These are phyloP conservation scores for Eupithecia subumbrata DNA, from an alignment of 2,888 invertebrate genomes.

Conservation along the genomic window DNA sequence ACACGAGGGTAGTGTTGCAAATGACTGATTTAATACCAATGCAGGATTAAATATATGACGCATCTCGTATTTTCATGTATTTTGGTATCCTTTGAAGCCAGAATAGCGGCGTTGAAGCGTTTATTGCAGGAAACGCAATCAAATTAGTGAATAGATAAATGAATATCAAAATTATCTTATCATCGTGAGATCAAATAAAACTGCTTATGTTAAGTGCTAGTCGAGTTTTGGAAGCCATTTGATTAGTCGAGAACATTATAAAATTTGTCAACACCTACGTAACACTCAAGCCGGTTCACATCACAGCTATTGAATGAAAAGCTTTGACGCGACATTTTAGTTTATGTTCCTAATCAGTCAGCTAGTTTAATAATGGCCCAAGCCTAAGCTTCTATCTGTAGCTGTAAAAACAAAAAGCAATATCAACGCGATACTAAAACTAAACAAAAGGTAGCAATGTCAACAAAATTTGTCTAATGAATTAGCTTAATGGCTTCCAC, in stretches of 20 bases:
- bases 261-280: constrained; percentile 15
- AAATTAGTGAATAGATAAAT: constrained; percentile 10
- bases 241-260: background rate
- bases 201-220: constrained; percentile 7
- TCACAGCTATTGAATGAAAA: background rate
- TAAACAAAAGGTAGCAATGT: constrained; percentile 33
- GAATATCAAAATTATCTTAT: constrained; percentile 1
- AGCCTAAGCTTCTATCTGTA: background rate
- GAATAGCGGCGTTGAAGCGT: constrained; percentile 17
- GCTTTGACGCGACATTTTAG: background rate
- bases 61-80: constrained; percentile 52
- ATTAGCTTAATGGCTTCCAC: constrained; percentile 53
- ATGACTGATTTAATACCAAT: constrained; percentile 74
- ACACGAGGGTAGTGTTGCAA: constrained; percentile 61
- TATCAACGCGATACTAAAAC: constrained; percentile 12
- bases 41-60: constrained; percentile 67
- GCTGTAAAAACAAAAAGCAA: constrained; percentile 7
- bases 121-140: constrained; percentile 38
- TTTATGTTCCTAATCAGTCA: constrained; percentile 3
- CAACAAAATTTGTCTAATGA: constrained; percentile 47
- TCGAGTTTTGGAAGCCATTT: constrained; percentile 10
- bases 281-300: constrained; percentile 1
- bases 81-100: constrained; percentile 59
- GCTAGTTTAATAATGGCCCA: background rate
- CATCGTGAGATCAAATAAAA: constrained; percentile 32